Evolutionary conservation across 2,113 vertebrate genomes (phyloP).

Genomic region (Actenoides lindsayi): DNA sequence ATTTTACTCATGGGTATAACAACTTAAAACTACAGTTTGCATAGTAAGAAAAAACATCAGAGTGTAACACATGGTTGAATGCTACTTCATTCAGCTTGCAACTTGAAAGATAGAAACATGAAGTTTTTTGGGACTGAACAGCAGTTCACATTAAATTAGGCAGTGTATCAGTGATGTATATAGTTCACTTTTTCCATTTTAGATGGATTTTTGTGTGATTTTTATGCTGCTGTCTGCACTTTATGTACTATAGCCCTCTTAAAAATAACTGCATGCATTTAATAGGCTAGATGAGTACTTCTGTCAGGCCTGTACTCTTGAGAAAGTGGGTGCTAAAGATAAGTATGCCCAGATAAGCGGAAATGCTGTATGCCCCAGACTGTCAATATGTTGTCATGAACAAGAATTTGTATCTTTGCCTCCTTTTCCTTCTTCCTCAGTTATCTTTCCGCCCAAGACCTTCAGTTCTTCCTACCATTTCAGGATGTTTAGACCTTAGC

Average conservation of each 20-base stretch:
- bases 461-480: background rate
- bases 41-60: background rate
- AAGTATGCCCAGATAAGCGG: background rate
- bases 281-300: background rate
- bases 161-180: background rate
- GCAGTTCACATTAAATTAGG: background rate
- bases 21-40: background rate
- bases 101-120: background rate
- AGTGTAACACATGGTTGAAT: background rate
- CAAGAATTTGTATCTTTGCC: background rate
- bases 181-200: background rate
- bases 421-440: background rate
- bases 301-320: background rate
- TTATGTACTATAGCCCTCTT: background rate
- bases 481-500: background rate
- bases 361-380: background rate
- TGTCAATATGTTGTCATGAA: background rate
- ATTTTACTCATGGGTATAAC: background rate
- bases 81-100: background rate
- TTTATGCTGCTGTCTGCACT: background rate
- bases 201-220: background rate
- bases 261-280: background rate
- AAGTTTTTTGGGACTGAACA: background rate
- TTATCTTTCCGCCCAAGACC: background rate
- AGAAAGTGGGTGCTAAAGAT: background rate